These are phyloP conservation scores for Sturnira hondurensis DNA, from an alignment of 2,113 vertebrate species.

Conservation along the genomic window DNA sequence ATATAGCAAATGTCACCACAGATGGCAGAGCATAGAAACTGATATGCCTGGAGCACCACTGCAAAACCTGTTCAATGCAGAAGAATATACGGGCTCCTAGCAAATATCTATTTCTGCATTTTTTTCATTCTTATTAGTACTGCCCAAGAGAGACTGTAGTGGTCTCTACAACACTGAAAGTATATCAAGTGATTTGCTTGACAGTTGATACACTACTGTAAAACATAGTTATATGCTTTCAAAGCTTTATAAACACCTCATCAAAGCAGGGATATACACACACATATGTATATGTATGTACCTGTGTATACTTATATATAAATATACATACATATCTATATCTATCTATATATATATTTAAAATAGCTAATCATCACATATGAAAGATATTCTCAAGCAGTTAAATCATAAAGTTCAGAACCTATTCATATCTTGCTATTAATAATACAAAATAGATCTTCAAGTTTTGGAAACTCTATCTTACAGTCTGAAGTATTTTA, in stretches of 20 bases:
- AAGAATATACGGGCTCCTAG: neutral
- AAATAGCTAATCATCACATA: neutral
- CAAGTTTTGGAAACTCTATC: neutral
- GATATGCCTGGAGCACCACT: neutral
- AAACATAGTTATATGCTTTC: neutral
- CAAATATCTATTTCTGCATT: neutral
- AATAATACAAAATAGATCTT: conserved; percentile 29
- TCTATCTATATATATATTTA: neutral
- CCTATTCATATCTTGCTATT: neutral
- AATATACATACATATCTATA: too few relatives aligned
- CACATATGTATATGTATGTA: too few relatives aligned
- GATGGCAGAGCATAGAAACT: neutral
- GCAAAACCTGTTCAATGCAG: neutral
- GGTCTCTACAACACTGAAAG: neutral
- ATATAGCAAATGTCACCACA: neutral
- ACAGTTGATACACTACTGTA: neutral
- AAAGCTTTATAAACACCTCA: neutral
- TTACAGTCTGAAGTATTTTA: conserved; percentile 21
- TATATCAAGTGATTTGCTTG: neutral
- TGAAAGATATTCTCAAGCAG: conserved; percentile 13
- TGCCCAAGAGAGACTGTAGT: neutral
- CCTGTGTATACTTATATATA: too few relatives aligned
- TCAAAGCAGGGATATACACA: neutral
- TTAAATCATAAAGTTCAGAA: neutral
- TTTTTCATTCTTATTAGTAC: neutral